Evolutionary conservation across 2,797 vertebrate genomes (phyloP).

Genomic region (Propithecus deckenii): DNA sequence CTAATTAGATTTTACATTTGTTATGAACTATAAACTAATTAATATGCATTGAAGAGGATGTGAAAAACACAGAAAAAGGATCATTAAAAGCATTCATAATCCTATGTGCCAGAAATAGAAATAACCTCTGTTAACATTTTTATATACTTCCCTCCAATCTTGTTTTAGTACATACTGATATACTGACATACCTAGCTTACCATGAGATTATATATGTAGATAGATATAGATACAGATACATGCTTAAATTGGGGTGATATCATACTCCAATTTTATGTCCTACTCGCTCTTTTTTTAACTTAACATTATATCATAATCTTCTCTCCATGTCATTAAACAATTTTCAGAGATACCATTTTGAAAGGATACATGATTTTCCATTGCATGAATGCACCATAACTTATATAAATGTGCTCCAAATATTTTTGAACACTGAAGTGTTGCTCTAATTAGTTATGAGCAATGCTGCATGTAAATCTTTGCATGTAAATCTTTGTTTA

Average conservation of each 20-base stretch:
- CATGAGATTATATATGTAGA: background rate
- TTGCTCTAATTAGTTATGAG: background rate
- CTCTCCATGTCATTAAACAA: background rate
- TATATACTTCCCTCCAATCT: background rate
- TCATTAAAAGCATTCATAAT: background rate
- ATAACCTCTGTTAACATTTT: background rate
- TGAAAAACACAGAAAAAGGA: background rate
- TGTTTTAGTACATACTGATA: background rate
- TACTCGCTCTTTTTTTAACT: background rate
- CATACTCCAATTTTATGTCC: background rate
- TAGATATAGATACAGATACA: background rate
- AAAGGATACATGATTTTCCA: background rate
- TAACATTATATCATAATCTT: background rate
- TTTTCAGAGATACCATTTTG: background rate
- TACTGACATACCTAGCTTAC: background rate
- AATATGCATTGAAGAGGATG: background rate
- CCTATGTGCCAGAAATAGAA: background rate
- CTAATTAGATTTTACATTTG: background rate
- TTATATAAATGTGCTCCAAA: background rate
- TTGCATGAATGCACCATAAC: background rate
- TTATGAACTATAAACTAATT: background rate
- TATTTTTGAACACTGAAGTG: constrained; percentile 6
- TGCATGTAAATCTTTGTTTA: background rate
- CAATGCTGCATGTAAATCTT: background rate
- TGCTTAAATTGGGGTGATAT: background rate